Evolutionary conservation across 2,888 invertebrate species (phyloP), one percentile per base, ranked within the genome.

Genomic region (Phrixothrix hirtus): DNA sequence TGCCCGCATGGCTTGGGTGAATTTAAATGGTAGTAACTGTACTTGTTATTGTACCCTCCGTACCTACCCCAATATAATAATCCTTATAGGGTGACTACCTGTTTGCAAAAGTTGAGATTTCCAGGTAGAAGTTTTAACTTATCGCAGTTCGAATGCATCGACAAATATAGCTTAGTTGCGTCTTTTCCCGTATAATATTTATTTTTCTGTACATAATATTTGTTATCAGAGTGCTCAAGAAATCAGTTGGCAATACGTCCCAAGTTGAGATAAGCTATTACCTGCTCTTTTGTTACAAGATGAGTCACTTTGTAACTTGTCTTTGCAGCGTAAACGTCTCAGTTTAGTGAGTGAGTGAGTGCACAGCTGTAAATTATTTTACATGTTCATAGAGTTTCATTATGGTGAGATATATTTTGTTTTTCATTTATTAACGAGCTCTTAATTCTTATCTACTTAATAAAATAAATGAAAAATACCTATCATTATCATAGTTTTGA

Each of bases 231-330:
- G 51, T 51, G 51, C 51, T 51, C 38, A 51, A 53, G 53, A 47
- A 48, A 50, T 54, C 56, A 58, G 60, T 60, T 60, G 58, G 58
- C 54, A 57, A 59, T 55, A 51, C 50, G 50, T 55, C 44, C 51
- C 46, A 43, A 48, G 54, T 42, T 34, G 12, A 54, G 57, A 60
- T 57, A 60, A 60, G 58, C 17, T 41, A 49, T 46, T 60, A 60
- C 60, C 60, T 60, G 60, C 51, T 58, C 44, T 55, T 51, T 57
- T 58, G 41, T 49, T 55, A 26, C 27, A 46, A 50, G 51, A 52
- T 57, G 59, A 57, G 38, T 59, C 59, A 59, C 38, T 57, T 54
- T 39, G 30, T 52, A 32, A 52, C 41, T 52, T 52, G 46, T 44
- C 52, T 43, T 44, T 44, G 37, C 43, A 48, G 47, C 38, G 46